Evolutionary conservation across 2,797 vertebrate species (phyloP), one percentile per base, ranked within the genome.

Genomic region (Clarias pachynema): DNA sequence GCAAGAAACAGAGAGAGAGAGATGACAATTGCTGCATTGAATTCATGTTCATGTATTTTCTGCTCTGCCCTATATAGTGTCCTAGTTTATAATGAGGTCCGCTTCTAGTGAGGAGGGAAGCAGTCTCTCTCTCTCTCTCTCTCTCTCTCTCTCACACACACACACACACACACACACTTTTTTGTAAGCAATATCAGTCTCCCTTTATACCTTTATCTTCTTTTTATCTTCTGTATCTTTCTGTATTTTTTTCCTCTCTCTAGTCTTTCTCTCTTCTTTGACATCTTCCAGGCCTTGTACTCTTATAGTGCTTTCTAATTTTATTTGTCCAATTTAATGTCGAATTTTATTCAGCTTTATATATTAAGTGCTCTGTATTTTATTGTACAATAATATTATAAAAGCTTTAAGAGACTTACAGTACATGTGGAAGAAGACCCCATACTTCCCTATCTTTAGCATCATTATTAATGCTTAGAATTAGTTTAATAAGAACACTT

Each of bases 61-160:
- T 70, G 63, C 44, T 29, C n/a, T 88, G 87, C 26, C 87, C 87
- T 88, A 87, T 85, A 87, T 87, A 79, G 60, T 87, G 87, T 65
- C 87, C 87, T 83, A 87, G 66, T 85, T 87, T 68, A 77, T 63
- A 87, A 85, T 65, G 85, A 83, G 87, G 84, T 83, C 86, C 69
- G 68, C 83, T 69, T 83, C 75, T n/a, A 12, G 68, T 83, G 62
- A 83, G 87, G 37, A 74, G 49, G 14, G 68, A 29, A 82, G 16
- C 62, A 29, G 37, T 53, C 62, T 53, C 37, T 56, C 53, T 34
- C 75, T 74, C 44, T 56, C 20, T 70, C 34, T 57, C 74, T 26
- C 72, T 53, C 34, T 70, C 68, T 60, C 57, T 60, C 75, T 16
- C 74, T 20, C 65, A 68, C 60, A 63, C 60, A 63, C 62, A 63